A percentile compares a stretch with the other conserved stretches of the same genome.
These are phyloP conservation scores for Rhabdomys dilectus DNA, from an alignment of 2,113 vertebrate species.

Conservation along the genomic window DNA sequence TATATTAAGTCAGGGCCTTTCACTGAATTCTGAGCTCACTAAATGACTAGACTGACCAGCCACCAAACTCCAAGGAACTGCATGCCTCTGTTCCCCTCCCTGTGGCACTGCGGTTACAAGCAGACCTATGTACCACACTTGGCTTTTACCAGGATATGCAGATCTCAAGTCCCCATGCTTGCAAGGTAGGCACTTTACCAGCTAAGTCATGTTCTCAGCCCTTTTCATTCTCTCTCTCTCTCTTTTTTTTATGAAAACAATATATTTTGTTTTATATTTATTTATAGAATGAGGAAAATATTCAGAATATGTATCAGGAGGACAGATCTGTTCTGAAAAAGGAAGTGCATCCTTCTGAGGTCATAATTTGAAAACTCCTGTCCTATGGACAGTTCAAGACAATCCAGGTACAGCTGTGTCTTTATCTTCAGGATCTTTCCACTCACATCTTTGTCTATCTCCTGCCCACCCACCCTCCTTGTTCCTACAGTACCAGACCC, in stretches of 20 bases:
- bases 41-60: neutral
- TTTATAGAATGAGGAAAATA: neutral
- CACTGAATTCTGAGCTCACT: neutral
- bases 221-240: neutral
- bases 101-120: neutral
- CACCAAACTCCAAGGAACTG: neutral
- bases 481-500: neutral
- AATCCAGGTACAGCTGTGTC: neutral
- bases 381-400: neutral
- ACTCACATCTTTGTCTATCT: neutral
- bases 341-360: neutral
- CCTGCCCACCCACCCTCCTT: no score
- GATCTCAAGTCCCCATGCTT: neutral
- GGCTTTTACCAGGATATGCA: neutral
- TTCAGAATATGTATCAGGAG: neutral
- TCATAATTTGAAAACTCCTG: neutral
- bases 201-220: neutral
- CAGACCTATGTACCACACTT: neutral
- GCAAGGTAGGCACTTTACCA: neutral
- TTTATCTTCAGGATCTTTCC: neutral
- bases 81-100: neutral
- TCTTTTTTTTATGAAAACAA: neutral
- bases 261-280: no score
- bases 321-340: neutral
- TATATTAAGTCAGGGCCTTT: neutral